Evolutionary conservation across 2,888 invertebrate genomes (phyloP).

Genomic region (Agonopterix alstromeriana): DNA sequence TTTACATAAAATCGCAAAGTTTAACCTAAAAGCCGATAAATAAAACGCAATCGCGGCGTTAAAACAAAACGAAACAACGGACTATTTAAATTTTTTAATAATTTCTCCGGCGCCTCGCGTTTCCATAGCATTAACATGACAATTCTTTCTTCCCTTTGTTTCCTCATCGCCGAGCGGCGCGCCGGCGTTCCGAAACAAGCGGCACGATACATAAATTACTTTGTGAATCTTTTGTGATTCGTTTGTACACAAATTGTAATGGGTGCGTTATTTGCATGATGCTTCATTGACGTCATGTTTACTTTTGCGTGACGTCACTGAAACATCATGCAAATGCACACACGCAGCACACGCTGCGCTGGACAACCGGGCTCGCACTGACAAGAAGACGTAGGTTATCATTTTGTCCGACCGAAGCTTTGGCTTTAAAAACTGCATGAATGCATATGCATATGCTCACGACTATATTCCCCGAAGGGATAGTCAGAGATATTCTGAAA

Average conservation of each 20-base stretch:
- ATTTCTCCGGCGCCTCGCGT: conserved; percentile 25
- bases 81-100: conserved; percentile 21
- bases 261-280: not conserved
- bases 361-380: not conserved
- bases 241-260: too few species aligned
- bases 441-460: too few species aligned
- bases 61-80: not conserved
- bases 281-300: not conserved
- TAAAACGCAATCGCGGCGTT: not conserved
- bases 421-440: too few species aligned
- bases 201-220: conserved; percentile 1
- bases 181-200: not conserved
- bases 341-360: not conserved
- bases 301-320: not conserved
- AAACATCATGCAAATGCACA: not conserved
- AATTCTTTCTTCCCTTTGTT: conserved; percentile 24
- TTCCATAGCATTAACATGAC: conserved; percentile 48
- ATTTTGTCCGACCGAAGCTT: not conserved
- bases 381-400: not conserved
- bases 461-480: too few species aligned
- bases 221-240: not conserved
- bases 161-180: not conserved
- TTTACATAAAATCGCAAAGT: too few species aligned
- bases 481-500: too few species aligned
- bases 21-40: too few species aligned